phyloP scores from a whole-genome alignment of 2,888 invertebrate species.

The Mimas tiliae region DNA sequence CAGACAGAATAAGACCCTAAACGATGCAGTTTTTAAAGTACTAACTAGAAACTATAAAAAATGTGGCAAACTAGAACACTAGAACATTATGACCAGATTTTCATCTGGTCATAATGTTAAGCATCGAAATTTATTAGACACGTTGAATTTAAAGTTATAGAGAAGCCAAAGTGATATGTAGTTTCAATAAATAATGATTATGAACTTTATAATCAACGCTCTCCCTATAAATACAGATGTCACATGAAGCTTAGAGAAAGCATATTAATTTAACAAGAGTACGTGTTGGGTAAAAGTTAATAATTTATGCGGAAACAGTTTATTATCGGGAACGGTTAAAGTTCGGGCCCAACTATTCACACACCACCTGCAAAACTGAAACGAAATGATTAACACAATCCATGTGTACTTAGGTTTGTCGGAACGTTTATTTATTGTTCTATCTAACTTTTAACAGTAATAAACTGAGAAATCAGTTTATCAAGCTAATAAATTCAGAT shows the following conservation, averaged over 20 bases:
- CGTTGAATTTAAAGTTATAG: not conserved
- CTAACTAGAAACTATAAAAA: too few species aligned
- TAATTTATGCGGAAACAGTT: conserved; percentile 24
- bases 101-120: too few species aligned
- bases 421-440: conserved; percentile 39
- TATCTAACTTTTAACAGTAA: conserved; percentile 41
- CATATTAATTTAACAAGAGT: conserved; percentile 2
- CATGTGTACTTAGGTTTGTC: conserved; percentile 36
- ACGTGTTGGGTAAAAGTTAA: conserved; percentile 18
- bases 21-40: too few species aligned
- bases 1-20: too few species aligned
- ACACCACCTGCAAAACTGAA: conserved; percentile 9
- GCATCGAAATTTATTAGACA: too few species aligned
- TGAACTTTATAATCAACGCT: conserved; percentile 11
- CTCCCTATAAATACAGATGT: conserved; percentile 20
- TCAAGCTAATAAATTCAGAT: conserved; percentile 39
- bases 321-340: conserved; percentile 21
- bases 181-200: conserved; percentile 5
- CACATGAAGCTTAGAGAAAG: conserved; percentile 13
- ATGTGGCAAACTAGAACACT: too few species aligned
- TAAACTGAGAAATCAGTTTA: conserved; percentile 43
- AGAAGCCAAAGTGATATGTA: not conserved
- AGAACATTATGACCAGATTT: too few species aligned
- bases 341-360: conserved; percentile 9
- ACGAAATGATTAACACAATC: conserved; percentile 32